phyloP scores from a whole-genome alignment of 2,888 invertebrate species.

The Carterocephalus palaemon region DNA sequence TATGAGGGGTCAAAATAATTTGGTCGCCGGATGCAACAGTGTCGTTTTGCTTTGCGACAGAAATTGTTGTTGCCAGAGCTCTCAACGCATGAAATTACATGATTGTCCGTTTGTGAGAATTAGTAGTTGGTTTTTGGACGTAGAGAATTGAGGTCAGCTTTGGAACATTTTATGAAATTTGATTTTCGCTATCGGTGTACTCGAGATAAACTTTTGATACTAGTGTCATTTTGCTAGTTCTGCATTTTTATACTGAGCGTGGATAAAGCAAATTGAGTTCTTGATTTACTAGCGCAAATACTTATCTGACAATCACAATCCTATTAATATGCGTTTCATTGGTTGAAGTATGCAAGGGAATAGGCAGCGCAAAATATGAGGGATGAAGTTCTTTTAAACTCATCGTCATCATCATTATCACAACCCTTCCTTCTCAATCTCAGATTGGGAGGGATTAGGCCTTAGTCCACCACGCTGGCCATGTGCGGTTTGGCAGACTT shows the following conservation, averaged over 20 bases:
- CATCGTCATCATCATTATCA: no score
- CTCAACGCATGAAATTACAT: constrained; percentile 32
- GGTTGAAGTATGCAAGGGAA: no score
- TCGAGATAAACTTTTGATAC: constrained; percentile 12
- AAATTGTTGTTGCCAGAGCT: constrained; percentile 35
- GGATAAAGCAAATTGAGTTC: constrained; percentile 18
- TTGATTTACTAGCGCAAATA: constrained; percentile 13
- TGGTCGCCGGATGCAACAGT: constrained; percentile 34
- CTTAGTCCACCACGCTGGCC: no score
- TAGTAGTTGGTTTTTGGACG: constrained; percentile 9
- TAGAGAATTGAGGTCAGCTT: constrained; percentile 5
- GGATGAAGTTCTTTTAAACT: no score
- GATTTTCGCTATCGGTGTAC: constrained; percentile 14
- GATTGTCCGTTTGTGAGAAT: constrained; percentile 23
- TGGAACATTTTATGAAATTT: constrained; percentile 14
- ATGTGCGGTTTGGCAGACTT: no score
- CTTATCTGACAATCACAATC: constrained; percentile 3
- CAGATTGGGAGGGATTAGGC: no score
- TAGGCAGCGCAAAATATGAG: no score
- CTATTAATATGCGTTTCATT: no score
- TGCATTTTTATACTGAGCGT: constrained; percentile 10
- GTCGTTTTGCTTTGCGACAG: constrained; percentile 31
- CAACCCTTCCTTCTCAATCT: no score
- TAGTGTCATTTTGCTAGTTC: constrained; percentile 13
- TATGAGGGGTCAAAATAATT: constrained; percentile 25